phyloP scores from a whole-genome alignment of 2,888 invertebrate species.

The Oegoconia quadripuncta region DNA sequence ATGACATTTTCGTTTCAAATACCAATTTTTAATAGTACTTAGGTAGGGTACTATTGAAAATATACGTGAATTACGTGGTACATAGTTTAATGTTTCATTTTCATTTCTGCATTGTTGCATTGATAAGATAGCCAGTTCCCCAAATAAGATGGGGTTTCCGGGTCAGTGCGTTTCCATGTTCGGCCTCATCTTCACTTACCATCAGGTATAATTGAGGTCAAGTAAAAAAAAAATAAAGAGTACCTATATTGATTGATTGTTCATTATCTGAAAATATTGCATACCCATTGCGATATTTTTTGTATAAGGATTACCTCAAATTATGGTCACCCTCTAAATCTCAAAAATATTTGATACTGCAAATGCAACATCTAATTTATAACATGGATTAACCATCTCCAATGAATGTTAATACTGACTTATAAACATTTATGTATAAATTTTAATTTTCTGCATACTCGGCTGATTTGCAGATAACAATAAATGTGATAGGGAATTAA shows the following conservation, averaged over 20 bases:
- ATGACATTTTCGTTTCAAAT: too few species aligned
- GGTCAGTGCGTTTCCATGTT: too few species aligned
- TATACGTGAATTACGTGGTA: too few species aligned
- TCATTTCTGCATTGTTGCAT: too few species aligned
- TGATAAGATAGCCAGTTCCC: too few species aligned
- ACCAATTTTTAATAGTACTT: too few species aligned
- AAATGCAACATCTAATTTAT: conserved; percentile 16
- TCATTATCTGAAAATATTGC: too few species aligned
- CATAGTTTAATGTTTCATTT: too few species aligned
- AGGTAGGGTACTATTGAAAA: too few species aligned
- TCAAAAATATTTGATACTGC: conserved; percentile 27
- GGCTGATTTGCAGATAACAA: neutral
- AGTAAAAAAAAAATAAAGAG: neutral
- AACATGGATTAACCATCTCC: conserved; percentile 18
- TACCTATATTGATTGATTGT: neutral
- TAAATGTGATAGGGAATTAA: neutral
- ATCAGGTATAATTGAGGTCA: too few species aligned
- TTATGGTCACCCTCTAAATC: conserved; percentile 16
- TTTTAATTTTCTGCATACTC: conserved; percentile 1
- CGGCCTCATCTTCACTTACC: too few species aligned
- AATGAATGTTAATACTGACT: conserved; percentile 7
- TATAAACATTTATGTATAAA: conserved; percentile 18
- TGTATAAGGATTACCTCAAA: neutral
- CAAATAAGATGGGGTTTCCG: too few species aligned
- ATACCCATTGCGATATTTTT: neutral